Base-by-base conservation (phyloP, 2,888 invertebrate genomes). In the Zaprionus obscuricornis region DNA sequence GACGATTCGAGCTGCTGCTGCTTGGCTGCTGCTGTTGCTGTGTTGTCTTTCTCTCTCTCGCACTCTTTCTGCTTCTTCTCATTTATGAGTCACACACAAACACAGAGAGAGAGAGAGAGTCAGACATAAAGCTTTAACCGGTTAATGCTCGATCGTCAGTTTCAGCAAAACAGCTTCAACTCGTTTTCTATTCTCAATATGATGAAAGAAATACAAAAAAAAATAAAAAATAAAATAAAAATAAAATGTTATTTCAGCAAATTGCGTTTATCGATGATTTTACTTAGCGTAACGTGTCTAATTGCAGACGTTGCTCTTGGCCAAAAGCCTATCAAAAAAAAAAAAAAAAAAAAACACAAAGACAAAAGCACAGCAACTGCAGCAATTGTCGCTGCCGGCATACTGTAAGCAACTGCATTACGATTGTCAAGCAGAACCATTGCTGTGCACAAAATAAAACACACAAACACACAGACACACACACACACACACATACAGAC, bases 211-310 rank as follows among this genome's bases (percentile, higher is more conserved):
- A n/a, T n/a, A n/a, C n/a, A n/a, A n/a, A n/a, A n/a, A n/a, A n/a
- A n/a, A n/a, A n/a, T n/a, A n/a, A n/a, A n/a, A n/a, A n/a, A n/a
- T n/a, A n/a, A n/a, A n/a, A n/a, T n/a, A n/a, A n/a, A n/a, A n/a
- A n/a, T n/a, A 45, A 43, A 33, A 63, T 40, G 31, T 22, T 55
- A 40, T 68, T 68, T 70, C 45, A 64, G 52, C 36, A 65, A 49
- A 33, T 67, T 46, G 46, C 49, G 54, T 62, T 49, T 52, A 11
- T 64, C 31, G 22, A 1, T 47, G 13, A 29, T 22, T 46, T 43
- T 72, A 58, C 65, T 81, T 81, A 70, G 78, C 74, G 70, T 42
- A 59, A 59, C 57, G 27, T 60, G 68, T 65, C 82, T 81, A 76
- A 76, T 74, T 76, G 45, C 49, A 46, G 36, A 4, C 7, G 22